Evolutionary conservation across 2,888 invertebrate species (phyloP).

Genomic region (Argynnis bischoffii): DNA sequence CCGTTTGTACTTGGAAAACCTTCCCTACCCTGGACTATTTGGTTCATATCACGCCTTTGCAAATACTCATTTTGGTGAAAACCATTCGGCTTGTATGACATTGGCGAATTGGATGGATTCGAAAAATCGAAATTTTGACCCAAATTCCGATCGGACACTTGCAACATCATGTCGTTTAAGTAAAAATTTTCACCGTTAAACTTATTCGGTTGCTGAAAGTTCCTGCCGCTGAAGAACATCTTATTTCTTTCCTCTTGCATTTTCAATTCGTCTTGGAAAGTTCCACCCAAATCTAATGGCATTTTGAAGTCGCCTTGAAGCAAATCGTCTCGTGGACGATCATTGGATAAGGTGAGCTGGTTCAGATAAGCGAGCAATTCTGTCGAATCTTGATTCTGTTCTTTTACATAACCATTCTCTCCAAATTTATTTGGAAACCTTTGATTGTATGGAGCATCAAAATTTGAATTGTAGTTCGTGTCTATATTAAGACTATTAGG

Average conservation of each 20-base stretch:
- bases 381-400: constrained; percentile 60
- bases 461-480: constrained; percentile 63
- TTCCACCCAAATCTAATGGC: constrained; percentile 64
- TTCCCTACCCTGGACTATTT: constrained; percentile 56
- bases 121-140: constrained; percentile 65
- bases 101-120: constrained; percentile 51
- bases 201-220: constrained; percentile 61
- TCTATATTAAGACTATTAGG: constrained; percentile 73
- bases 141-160: constrained; percentile 56
- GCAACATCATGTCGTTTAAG: constrained; percentile 64
- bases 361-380: constrained; percentile 67
- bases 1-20: constrained; percentile 58
- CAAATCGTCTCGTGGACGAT: constrained; percentile 58
- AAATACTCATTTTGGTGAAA: constrained; percentile 66
- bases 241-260: constrained; percentile 64
- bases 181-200: constrained; percentile 58
- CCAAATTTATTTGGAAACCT: constrained; percentile 64
- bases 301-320: constrained; percentile 65
- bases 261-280: constrained; percentile 61
- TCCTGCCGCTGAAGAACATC: constrained; percentile 61
- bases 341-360: constrained; percentile 62
- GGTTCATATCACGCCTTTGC: constrained; percentile 63
- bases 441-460: constrained; percentile 57
- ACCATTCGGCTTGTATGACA: constrained; percentile 68
- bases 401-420: constrained; percentile 54